Base-by-base conservation (phyloP, 2,888 invertebrate genomes). In the Caenorhabditis sp. region DNA sequence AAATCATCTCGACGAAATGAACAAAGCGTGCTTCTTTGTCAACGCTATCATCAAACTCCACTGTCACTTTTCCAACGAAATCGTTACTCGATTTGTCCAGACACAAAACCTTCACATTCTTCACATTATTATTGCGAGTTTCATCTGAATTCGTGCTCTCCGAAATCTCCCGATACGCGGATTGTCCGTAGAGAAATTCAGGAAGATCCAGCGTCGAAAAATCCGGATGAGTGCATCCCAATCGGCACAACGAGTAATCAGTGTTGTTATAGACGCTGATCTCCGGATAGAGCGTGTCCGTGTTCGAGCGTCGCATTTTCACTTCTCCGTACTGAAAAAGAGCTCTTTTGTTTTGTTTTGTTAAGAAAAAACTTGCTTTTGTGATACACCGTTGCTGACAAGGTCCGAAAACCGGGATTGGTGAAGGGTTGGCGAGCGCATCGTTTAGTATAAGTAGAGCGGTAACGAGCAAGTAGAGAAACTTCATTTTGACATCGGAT, bases 221-320 rank as follows among this genome's bases (percentile, higher is more conserved):
- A 41, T 75, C 76, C 5, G 84, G 84, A 24, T 76, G 75, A 41
- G 64, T 75, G 54, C 86, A 86, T 51, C 86, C 86, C 8, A 86
- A 66, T 61, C 84, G 82, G 41, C 86, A 86, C 84, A 86, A 51
- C 10, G 77, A 79, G 44, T 84, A 86, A n/a, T 86, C 81, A 2
- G 84, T 84, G 41, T 80, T 84, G 54, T 86, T 82, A 8, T 47
- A 28, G 41, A 86, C 73, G 24, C 84, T 72, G 12, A 73, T 22
- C 22, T 86, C 82, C 5, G 56, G 56, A 28, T 49, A 82, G 16
- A 54, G 41, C 0, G 80, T 77, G 44, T 76, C 85, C 5, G 47
- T 54, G 31, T 80, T 73, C 4, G 83, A 74, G 16, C 58, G 19
- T 19, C 58, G 76, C 28, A 77, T 80, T 54, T 73, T 44, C 26